These are phyloP conservation scores for Syngnathus scovelli DNA, from an alignment of 2,113 vertebrate genomes.

Conservation along the genomic window DNA sequence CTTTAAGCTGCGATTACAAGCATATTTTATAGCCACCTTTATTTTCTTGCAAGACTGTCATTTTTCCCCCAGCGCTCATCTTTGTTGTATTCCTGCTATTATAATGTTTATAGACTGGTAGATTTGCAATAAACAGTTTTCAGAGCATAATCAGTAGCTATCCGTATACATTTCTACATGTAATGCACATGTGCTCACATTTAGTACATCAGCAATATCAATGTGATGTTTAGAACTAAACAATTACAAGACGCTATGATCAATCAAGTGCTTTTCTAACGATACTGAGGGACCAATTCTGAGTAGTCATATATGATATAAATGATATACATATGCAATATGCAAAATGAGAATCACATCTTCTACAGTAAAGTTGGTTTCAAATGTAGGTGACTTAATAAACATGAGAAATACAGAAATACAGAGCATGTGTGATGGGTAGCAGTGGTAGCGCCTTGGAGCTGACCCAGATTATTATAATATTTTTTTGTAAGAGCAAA, in stretches of 20 bases:
- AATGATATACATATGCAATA: background rate
- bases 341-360: background rate
- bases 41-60: slow-evolving; percentile 25
- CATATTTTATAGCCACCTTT: slow-evolving; percentile 36
- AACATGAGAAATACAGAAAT: slow-evolving; percentile 35
- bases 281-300: background rate
- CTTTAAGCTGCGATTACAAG: slow-evolving; percentile 61
- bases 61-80: slow-evolving; percentile 2
- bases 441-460: slow-evolving; percentile 4
- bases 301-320: background rate
- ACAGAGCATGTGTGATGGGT: slow-evolving; percentile 25
- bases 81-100: slow-evolving; percentile 39
- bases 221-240: slow-evolving; percentile 51
- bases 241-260: slow-evolving; percentile 41
- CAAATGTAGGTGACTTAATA: slow-evolving; percentile 38
- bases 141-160: slow-evolving; percentile 55
- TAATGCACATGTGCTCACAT: slow-evolving; percentile 49
- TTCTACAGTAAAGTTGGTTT: slow-evolving; percentile 20
- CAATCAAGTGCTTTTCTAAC: slow-evolving; percentile 46
- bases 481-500: background rate
- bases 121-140: slow-evolving; percentile 43
- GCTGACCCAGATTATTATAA: slow-evolving; percentile 1
- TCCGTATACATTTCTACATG: slow-evolving; percentile 41
- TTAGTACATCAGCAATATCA: slow-evolving; percentile 55
- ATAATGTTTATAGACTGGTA: slow-evolving; percentile 22